phyloP scores from a whole-genome alignment of 2,113 vertebrate genomes.

The Camelus dromedarius region DNA sequence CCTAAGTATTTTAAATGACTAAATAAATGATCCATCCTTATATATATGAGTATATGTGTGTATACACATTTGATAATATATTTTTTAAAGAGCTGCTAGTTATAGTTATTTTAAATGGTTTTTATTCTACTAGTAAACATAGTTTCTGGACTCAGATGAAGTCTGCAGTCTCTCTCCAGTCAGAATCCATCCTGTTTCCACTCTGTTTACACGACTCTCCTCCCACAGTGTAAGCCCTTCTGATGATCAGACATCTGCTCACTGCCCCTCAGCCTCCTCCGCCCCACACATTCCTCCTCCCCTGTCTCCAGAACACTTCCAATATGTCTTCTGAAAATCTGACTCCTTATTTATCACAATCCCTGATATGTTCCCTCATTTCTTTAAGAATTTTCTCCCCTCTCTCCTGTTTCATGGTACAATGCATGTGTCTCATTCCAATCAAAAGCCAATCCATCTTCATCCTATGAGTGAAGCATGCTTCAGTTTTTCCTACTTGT shows the following conservation, averaged over 20 bases:
- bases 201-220: rapidly evolving
- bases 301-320: not conserved
- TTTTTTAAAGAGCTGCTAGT: not conserved
- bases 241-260: not conserved
- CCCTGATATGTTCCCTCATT: not conserved
- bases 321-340: not conserved
- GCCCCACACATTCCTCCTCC: rapidly evolving
- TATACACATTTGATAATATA: not conserved
- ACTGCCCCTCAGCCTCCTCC: not conserved
- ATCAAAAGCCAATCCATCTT: not conserved
- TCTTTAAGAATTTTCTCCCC: not conserved
- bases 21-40: not conserved
- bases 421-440: not conserved
- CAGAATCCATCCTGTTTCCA: not conserved
- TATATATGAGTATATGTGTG: not conserved
- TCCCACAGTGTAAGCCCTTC: not conserved
- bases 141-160: not conserved
- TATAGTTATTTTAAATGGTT: not conserved
- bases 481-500: not conserved
- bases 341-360: not conserved
- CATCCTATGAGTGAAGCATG: not conserved
- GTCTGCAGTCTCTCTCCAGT: not conserved
- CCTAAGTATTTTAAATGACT: not conserved
- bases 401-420: not conserved
- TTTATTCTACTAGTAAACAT: not conserved